Base-by-base conservation (phyloP, 2,797 vertebrate species). In the Notolepis coatsorum region DNA sequence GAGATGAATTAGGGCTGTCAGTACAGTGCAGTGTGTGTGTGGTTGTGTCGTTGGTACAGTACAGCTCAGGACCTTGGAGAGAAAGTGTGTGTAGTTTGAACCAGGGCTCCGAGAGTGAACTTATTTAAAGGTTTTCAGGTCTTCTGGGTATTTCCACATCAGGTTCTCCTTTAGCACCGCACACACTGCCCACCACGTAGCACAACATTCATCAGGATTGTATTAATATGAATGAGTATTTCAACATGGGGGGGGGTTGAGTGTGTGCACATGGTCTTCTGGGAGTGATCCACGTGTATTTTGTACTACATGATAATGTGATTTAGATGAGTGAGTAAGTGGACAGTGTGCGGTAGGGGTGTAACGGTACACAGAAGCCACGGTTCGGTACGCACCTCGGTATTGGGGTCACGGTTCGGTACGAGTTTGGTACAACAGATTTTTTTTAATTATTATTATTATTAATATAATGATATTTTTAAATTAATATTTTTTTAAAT, bases 251-350 rank as follows among this genome's bases (percentile, higher is more conserved):
- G 28, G 28, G 35, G 38, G 33, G 35, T 28, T 30, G 28, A 43
- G 31, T 15, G 15, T 15, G 33, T 46, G 51, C 68, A 62, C 46
- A 53, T 45, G 21, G 10, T 62, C 41, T 39, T 56, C 71, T 55
- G 74, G 73, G 72, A 66, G 53, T 73, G 78, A 71, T 72, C 78
- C 75, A 75, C 59, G 67, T 68, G 73, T 72, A 9, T 4, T 30
- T n/a, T n/a, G n/a, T n/a, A 81, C 69, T 68, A 71, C 61, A 62
- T 85, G 86, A 88, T 85, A 87, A 88, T 79, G 77, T 75, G 77
- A 86, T 85, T 87, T 88, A 87, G 75, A 87, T 86, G 84, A n/a
- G n/a, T 86, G 81, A 86, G 68, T 52, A 77, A 77, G 80, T 85
- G 81, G 85, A 76, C 83, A 85, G 57, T 20, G 20, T 45, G 20